Evolutionary conservation across 2,888 invertebrate genomes (phyloP), one percentile per base, ranked within the genome.

Genomic region (Lamproptera curius): DNA sequence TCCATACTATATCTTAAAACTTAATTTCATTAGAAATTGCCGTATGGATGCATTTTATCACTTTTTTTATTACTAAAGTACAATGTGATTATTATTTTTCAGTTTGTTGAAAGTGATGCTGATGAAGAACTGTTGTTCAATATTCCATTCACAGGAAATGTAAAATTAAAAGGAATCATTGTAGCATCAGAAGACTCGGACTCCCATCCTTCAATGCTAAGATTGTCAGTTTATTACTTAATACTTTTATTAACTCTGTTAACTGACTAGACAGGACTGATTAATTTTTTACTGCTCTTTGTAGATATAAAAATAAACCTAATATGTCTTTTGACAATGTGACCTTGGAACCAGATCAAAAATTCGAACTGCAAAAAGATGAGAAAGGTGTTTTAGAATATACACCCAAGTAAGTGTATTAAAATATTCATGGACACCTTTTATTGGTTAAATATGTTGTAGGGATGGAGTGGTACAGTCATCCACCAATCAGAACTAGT

Each of bases 71-170:
- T 3, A 5, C 6, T 5, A 20, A 5, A 20, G 20, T 20, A 3
- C 20, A 42, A 20, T 43, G n/a, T n/a, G n/a, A n/a, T n/a, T n/a
- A 39, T 38, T 51, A 41, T 51, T 58, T 80, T 79, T 60, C 76
- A 98, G 97, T 96, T 89, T 90, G 98, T 99, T 0, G 94, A 97
- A 80, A 98, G 98, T 85, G 99, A 99, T 90, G 94, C 92, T 1
- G 99, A 99, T 84, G 95, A 96, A 77, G 99, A 99, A 81, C 86
- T 99, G 2, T 86, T 99, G 1, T 97, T 99, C 72, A 98, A 98
- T 74, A 96, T 99, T 66, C 98, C 98, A 16, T 99, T 99, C 73
- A 96, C 97, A 28, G 98, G 97, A 23, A 96, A 95, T 86, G 91
- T 99, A 1, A 98, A 98, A 78, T 83, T 99, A 41, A 98, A 98